Percentiles rank a stretch among this genome's conserved stretches.
phyloP scores from a whole-genome alignment of 2,113 vertebrate species.

The Athene cunicularia region DNA sequence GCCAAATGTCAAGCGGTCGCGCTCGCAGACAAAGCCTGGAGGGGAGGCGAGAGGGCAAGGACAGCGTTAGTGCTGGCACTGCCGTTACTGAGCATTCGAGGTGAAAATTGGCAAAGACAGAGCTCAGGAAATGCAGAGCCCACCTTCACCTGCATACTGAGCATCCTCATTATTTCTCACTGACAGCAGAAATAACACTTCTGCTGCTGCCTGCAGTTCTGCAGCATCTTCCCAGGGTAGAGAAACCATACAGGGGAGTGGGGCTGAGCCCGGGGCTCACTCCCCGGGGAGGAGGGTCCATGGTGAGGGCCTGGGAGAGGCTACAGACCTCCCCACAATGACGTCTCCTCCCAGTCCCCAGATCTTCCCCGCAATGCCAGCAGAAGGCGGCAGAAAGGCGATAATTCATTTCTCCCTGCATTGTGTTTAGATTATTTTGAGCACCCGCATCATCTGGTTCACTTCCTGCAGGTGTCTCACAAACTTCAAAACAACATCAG shows the following conservation, averaged over 20 bases:
- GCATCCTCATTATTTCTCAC: accelerated
- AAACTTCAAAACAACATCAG: not conserved
- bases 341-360: not conserved
- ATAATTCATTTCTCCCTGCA: not conserved
- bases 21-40: conserved; percentile 77
- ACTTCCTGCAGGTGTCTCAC: conserved; percentile 39
- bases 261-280: not conserved
- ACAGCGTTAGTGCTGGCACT: accelerated
- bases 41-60: not conserved
- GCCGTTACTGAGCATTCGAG: accelerated
- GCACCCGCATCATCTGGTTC: not conserved
- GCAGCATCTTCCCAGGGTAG: not conserved
- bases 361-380: not conserved
- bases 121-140: not conserved
- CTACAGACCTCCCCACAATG: accelerated
- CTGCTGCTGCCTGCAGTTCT: not conserved
- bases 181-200: not conserved
- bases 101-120: not conserved
- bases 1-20: conserved; percentile 78
- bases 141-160: accelerated
- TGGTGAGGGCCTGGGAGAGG: not conserved
- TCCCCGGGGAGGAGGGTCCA: accelerated
- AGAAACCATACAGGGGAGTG: accelerated
- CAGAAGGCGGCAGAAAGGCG: accelerated
- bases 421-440: not conserved